Evolutionary conservation across 2,797 vertebrate genomes (phyloP).

Genomic region (Gadopsis marmoratus): DNA sequence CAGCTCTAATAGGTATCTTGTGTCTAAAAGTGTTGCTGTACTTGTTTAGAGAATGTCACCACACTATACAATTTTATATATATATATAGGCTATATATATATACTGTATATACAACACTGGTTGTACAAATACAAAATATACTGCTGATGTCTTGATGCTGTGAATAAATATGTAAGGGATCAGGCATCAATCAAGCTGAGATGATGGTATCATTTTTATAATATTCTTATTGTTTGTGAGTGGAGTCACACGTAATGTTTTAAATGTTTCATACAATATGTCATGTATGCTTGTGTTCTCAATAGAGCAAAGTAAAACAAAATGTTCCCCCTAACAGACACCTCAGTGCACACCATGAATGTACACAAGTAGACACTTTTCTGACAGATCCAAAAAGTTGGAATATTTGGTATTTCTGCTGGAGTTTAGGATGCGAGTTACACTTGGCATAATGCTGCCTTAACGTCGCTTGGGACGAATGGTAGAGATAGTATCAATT

Average conservation of each 20-base stretch:
- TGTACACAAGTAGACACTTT: neutral
- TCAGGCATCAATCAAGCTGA: conserved; percentile 8
- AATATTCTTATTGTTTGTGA: neutral
- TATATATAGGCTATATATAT: neutral
- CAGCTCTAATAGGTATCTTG: conserved; percentile 74
- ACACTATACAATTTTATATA: conserved; percentile 14
- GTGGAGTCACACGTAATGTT: neutral
- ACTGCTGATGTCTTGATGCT: neutral
- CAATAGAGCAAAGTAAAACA: neutral
- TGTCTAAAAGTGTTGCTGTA: conserved; percentile 62
- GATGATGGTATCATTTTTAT: neutral
- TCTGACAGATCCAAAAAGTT: neutral
- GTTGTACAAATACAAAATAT: conserved; percentile 4
- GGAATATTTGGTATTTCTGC: neutral
- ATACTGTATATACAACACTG: conserved; percentile 2
- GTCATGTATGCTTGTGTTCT: neutral
- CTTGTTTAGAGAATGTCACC: conserved; percentile 64
- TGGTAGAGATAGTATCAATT: neutral
- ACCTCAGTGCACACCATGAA: neutral
- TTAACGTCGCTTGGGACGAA: neutral
- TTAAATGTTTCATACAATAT: neutral
- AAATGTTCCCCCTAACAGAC: conserved; percentile 1
- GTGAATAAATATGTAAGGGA: neutral
- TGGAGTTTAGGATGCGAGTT: neutral
- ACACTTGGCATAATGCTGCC: neutral